Evolutionary conservation across 2,797 vertebrate species (phyloP), one percentile per base, ranked within the genome.

Genomic region (Otolemur crassicaudatus): DNA sequence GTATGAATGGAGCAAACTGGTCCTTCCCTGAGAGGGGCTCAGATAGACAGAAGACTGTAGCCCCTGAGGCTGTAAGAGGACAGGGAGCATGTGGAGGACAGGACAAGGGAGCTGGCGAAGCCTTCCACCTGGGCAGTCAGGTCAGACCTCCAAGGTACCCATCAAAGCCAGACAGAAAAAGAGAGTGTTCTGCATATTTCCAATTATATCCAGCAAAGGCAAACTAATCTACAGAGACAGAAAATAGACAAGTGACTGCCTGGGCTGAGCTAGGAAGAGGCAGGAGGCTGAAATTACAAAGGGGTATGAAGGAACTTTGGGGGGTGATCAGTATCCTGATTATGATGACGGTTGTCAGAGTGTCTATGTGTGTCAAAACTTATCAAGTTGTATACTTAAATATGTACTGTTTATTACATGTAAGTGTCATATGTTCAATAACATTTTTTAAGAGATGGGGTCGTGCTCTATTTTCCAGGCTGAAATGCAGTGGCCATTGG

Each of bases 51-150:
- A 76, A 73, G 81, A 65, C 8, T 0, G 27, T 22, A 27, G 9
- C 8, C 34, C 25, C 46, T 61, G 46, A 29, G 77, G n/a, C 19
- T 6, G 0, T 22, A 37, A 19, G 37, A 46, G 19, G 87, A 13
- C 0, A 27, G 20, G 31, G 7, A 25, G n/a, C 5, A 0, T 0
- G 14, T 2, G 4, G 60, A 9, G 25, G 31, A 46, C 0, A 37
- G 34, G 34, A 37, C 34, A 37, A 37, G 34, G 10, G 29, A 12
- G 29, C 75, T 61, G 7, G 20, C 5, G 27, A 37, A 58, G 58
- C 7, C 37, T 63, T 61, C 49, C 16, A 29, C 49, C 31, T 10
- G 13, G 56, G 73, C 27, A 31, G 73, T 40, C 81, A 65, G 58
- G 23, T 5, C 4, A 6, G 63, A 34, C 2, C 56, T 70, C 20